A percentile compares a stretch with the other conserved stretches of the same genome.
Evolutionary conservation across 1,140 invertebrate genomes (phyloP).

Genomic region (Dendroctonus valens): DNA sequence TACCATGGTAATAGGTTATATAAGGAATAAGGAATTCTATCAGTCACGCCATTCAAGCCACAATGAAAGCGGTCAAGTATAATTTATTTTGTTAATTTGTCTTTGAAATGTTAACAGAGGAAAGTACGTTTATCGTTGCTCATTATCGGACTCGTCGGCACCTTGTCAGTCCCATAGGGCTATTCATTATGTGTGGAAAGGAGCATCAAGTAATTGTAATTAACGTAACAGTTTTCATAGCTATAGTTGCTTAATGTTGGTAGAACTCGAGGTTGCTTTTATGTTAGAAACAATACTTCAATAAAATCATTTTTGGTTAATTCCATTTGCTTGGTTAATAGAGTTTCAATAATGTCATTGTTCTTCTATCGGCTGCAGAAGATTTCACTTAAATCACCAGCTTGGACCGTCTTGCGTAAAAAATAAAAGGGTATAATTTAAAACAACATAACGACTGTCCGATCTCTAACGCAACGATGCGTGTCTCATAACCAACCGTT

Average conservation of each 20-base stretch:
- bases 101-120: neutral
- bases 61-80: constrained; percentile 6
- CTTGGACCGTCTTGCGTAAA: neutral
- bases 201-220: too few species aligned
- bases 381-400: constrained; percentile 2
- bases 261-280: too few species aligned
- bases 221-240: too few species aligned
- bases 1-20: too few species aligned
- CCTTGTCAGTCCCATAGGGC: neutral
- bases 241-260: too few species aligned
- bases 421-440: neutral
- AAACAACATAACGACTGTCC: neutral
- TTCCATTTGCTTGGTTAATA: too few species aligned
- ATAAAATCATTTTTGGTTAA: too few species aligned
- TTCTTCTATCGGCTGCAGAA: neutral
- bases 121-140: neutral
- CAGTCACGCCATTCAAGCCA: neutral
- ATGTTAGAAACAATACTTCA: too few species aligned
- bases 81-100: constrained; percentile 7
- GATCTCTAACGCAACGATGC: neutral
- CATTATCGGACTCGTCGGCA: neutral
- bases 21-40: neutral
- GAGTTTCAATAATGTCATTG: too few species aligned
- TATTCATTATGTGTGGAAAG: too few species aligned
- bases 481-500: neutral